Evolutionary conservation across 2,113 vertebrate genomes (phyloP).

Genomic region (Terrapene triunguis): DNA sequence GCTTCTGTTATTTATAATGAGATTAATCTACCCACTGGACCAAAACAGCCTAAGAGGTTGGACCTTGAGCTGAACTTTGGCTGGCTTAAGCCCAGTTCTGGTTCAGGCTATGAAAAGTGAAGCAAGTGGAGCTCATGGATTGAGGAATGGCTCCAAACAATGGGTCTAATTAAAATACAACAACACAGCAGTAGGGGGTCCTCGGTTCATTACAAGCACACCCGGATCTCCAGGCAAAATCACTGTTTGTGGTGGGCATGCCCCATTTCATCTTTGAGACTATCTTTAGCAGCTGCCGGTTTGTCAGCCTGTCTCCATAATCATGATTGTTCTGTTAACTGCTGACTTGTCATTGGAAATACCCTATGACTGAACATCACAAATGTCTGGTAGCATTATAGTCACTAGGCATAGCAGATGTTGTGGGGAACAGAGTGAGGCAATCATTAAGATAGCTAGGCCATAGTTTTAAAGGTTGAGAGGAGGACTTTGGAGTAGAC

Average conservation of each 20-base stretch:
- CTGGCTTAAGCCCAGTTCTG: background rate
- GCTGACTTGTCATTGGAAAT: background rate
- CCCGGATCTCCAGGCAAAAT: background rate
- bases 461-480: background rate
- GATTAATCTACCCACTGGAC: background rate
- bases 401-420: background rate
- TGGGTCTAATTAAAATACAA: background rate
- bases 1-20: background rate
- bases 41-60: background rate
- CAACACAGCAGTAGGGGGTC: background rate
- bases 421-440: background rate
- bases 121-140: background rate
- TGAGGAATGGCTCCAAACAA: background rate
- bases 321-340: background rate
- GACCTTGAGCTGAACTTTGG: background rate
- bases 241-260: background rate
- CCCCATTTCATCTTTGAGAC: background rate
- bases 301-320: background rate
- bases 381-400: background rate
- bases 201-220: background rate
- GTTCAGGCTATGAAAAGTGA: background rate
- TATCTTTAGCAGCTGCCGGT: background rate
- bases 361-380: background rate
- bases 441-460: background rate
- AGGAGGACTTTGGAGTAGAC: background rate